Evolutionary conservation across 2,888 invertebrate species (phyloP), one percentile per base, ranked within the genome.

Genomic region (Pseudococcus jackbeardsleyi): DNA sequence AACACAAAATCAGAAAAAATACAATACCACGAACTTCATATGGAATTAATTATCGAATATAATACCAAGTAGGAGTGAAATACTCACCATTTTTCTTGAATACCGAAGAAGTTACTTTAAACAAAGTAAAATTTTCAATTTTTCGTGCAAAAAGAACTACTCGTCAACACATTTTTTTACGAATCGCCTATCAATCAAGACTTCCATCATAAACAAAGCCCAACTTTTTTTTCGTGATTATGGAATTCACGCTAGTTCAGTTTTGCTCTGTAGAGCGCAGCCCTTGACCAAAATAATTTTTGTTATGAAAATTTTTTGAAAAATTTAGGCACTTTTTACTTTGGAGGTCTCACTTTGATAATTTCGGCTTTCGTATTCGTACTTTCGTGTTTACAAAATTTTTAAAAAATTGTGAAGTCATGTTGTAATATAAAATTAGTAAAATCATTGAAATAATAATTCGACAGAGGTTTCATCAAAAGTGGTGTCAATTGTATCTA

Each of bases 291-390:
- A 19, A 82, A 15, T 77, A 26, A 72, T 6, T 33, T 33, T 33
- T 33, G 26, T 72, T 33, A 42, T 42, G 9, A 42, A 42, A 42
- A 8, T 42, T 42, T 42, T 5, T 5, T 42, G 9, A 82, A 82
- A 82, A 82, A 79, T 26, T 39, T 46, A 9, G 79, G 46, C 46
- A 72, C 33, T 72, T 72, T 72, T 72, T 4, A 5, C 33, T 6
- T 9, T 0, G 79, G 19, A 46, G n/a, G 79, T 19, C 46, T 42
- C 39, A n/a, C 4, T 11, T 46, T 82, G 79, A 82, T 82, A 82
- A 82, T 82, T 79, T 82, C 79, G 79, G 79, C 79, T 82, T 82
- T 82, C 19, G 79, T 82, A 46, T 82, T 82, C n/a, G n/a, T n/a
- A n/a, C n/a, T n/a, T n/a, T n/a, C 19, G 79, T 82, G 79, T 82